phyloP scores from a whole-genome alignment of 2,113 vertebrate genomes.

The Pomatostomus ruficeps region DNA sequence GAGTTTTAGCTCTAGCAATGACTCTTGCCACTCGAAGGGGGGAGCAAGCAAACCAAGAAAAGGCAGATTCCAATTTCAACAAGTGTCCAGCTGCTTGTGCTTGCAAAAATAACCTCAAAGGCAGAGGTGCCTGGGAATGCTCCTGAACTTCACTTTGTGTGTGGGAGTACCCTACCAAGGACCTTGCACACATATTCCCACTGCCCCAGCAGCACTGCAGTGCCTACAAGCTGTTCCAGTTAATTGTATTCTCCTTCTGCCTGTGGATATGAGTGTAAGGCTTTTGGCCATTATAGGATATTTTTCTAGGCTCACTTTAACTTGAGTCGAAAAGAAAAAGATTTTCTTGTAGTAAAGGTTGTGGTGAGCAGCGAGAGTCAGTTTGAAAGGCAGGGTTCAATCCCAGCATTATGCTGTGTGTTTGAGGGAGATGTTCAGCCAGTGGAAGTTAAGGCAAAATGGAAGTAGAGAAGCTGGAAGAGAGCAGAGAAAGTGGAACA shows the following conservation, averaged over 20 bases:
- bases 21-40: conserved; percentile 28
- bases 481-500: not conserved
- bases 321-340: not conserved
- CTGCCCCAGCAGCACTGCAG: not conserved
- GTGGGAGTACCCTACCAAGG: not conserved
- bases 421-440: not conserved
- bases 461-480: not conserved
- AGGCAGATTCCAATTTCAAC: not conserved
- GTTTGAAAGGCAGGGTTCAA: not conserved
- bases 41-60: conserved; percentile 51
- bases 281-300: not conserved
- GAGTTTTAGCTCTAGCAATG: not conserved
- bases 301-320: not conserved
- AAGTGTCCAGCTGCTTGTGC: not conserved
- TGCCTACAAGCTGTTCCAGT: not conserved
- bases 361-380: not conserved
- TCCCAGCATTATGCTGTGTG: not conserved
- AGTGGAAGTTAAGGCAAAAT: not conserved
- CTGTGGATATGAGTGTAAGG: not conserved
- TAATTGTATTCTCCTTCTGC: not conserved
- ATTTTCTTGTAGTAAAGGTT: not conserved
- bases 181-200: not conserved
- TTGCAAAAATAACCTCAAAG: not conserved
- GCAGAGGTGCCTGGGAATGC: not conserved
- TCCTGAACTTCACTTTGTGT: not conserved